Evolutionary conservation across 2,797 vertebrate genomes (phyloP).

Genomic region (Epinephelus malabaricus): DNA sequence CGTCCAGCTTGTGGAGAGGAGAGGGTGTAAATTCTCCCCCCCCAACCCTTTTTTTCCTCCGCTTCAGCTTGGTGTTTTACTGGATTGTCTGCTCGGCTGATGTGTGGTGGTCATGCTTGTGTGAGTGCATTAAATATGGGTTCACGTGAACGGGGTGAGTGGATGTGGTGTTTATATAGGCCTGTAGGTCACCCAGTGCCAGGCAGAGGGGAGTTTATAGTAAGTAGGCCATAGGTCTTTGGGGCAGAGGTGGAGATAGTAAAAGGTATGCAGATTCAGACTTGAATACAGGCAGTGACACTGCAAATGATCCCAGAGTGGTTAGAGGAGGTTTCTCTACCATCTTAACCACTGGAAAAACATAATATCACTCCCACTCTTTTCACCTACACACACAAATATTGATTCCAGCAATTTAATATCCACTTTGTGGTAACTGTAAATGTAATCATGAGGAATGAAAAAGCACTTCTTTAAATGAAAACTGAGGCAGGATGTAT

Average conservation of each 20-base stretch:
- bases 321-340: constrained; percentile 7
- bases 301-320: neutral
- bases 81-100: constrained; percentile 42
- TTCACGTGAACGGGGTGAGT: constrained; percentile 37
- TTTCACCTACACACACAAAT: constrained; percentile 9
- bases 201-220: constrained; percentile 33
- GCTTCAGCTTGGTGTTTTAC: constrained; percentile 20
- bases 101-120: constrained; percentile 48
- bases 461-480: neutral
- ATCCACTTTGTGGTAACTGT: constrained; percentile 4
- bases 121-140: constrained; percentile 52
- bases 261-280: constrained; percentile 23
- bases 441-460: constrained; percentile 5
- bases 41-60: neutral
- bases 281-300: constrained; percentile 6
- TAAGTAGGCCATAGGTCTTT: constrained; percentile 56
- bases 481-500: too few species aligned
- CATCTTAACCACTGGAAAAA: neutral
- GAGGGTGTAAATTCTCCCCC: constrained; percentile 43
- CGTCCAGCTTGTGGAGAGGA: constrained; percentile 33
- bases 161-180: constrained; percentile 55
- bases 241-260: constrained; percentile 9
- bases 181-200: constrained; percentile 48
- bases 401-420: constrained; percentile 5
- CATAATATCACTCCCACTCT: neutral